A percentile compares a stretch with the other conserved stretches of the same genome.
These are phyloP conservation scores for Pitta sordida DNA, from an alignment of 2,113 vertebrate genomes.

Conservation along the genomic window DNA sequence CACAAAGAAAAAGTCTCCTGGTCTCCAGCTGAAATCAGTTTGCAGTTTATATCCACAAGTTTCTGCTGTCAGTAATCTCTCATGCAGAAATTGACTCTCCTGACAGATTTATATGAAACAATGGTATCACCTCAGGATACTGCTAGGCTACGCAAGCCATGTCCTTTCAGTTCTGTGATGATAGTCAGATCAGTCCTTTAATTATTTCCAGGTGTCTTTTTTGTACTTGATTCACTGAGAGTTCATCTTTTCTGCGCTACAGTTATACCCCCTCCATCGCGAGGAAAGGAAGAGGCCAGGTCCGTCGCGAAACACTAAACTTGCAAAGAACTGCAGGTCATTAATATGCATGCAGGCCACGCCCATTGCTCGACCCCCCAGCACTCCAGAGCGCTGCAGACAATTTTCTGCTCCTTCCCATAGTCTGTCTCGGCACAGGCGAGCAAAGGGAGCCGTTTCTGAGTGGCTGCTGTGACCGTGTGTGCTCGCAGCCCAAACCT, in stretches of 20 bases:
- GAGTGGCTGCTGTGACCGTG: no score
- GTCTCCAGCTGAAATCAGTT: neutral
- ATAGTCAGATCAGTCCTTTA: neutral
- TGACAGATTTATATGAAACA: slow-evolving; percentile 21
- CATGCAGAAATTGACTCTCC: neutral
- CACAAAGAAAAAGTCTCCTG: neutral
- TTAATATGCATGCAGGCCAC: no score
- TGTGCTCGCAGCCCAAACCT: no score
- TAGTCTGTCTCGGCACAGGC: no score
- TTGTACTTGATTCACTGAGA: neutral
- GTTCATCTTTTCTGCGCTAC: neutral
- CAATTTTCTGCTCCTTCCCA: no score
- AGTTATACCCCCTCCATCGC: no score
- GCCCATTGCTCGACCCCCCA: no score
- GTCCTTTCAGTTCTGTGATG: neutral
- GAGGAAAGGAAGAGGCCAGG: no score
- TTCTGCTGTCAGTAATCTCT: neutral
- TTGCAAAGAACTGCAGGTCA: no score
- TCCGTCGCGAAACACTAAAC: no score
- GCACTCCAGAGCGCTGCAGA: no score
- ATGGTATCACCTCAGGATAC: slow-evolving; percentile 10
- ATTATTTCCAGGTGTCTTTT: neutral
- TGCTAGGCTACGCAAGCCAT: slow-evolving; percentile 38
- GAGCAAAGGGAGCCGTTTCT: no score
- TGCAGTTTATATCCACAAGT: neutral